Conservation (phyloP, 1,140 invertebrate species). For the Heterodera schachtii region DNA sequence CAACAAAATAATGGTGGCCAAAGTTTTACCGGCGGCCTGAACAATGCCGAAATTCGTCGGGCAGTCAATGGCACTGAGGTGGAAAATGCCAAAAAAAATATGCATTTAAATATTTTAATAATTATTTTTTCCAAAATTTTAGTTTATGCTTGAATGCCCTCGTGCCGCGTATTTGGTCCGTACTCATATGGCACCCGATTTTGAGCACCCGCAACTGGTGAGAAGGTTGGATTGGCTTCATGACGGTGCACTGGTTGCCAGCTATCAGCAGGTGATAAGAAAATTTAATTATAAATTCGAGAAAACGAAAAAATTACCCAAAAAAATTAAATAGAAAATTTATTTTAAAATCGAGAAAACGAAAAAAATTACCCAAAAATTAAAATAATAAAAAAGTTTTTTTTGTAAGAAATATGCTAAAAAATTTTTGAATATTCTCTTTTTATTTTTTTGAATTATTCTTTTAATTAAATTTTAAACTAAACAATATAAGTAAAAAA, state of each 20-base stretch:
- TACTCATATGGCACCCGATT: slow-evolving; percentile 57
- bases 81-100: neutral
- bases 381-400: too few species aligned
- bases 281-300: neutral
- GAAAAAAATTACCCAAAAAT: too few species aligned
- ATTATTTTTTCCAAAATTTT: neutral
- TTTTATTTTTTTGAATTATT: too few species aligned
- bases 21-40: neutral
- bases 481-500: too few species aligned
- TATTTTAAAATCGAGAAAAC: too few species aligned
- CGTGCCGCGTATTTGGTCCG: slow-evolving; percentile 32
- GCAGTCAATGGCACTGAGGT: slow-evolving; percentile 25
- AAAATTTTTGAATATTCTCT: too few species aligned
- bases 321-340: too few species aligned
- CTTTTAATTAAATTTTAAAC: too few species aligned
- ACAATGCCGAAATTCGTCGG: neutral
- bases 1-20: slow-evolving; percentile 3
- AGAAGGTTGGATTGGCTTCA: slow-evolving; percentile 54
- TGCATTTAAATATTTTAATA: neutral
- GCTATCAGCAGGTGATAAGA: slow-evolving; percentile 45
- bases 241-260: slow-evolving; percentile 47
- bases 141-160: slow-evolving; percentile 30
- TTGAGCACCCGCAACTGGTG: slow-evolving; percentile 51
- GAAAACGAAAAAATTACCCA: too few species aligned
- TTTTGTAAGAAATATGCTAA: too few species aligned